phyloP scores from a whole-genome alignment of 2,113 vertebrate genomes.

The Rattus rattus region DNA sequence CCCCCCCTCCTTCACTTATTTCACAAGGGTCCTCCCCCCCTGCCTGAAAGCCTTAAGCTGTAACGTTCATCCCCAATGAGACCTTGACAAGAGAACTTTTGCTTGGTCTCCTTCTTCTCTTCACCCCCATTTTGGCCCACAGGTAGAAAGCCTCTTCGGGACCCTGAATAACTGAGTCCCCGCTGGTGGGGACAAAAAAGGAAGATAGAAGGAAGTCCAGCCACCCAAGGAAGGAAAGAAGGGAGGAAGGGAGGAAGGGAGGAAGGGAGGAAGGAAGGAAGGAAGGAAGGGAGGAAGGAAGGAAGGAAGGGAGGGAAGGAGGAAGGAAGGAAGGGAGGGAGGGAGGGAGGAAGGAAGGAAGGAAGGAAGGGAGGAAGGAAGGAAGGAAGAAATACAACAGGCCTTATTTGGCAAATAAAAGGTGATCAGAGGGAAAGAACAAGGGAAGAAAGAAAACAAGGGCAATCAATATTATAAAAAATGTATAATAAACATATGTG shows the following conservation, averaged over 20 bases:
- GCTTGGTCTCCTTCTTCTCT: too few relatives aligned
- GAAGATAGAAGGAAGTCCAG: too few relatives aligned
- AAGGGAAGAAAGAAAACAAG: background rate
- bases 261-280: background rate
- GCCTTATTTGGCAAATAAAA: background rate
- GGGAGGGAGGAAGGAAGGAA: too few relatives aligned
- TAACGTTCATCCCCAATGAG: too few relatives aligned
- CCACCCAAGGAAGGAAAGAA: background rate
- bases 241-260: background rate
- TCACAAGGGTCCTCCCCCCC: too few relatives aligned
- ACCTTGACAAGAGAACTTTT: too few relatives aligned
- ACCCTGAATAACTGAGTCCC: too few relatives aligned
- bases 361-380: background rate
- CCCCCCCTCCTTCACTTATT: too few relatives aligned
- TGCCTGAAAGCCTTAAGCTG: too few relatives aligned
- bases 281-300: background rate
- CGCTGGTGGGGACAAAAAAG: rapidly evolving
- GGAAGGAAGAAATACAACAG: background rate
- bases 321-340: background rate
- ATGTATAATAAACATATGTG: background rate
- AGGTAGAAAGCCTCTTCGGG: too few relatives aligned
- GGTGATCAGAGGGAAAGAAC: background rate
- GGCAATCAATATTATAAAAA: background rate
- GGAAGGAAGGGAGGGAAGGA: background rate
- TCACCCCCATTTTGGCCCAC: too few relatives aligned